Evolutionary conservation across 2,113 vertebrate species (phyloP).

Genomic region (Mobula hypostoma): DNA sequence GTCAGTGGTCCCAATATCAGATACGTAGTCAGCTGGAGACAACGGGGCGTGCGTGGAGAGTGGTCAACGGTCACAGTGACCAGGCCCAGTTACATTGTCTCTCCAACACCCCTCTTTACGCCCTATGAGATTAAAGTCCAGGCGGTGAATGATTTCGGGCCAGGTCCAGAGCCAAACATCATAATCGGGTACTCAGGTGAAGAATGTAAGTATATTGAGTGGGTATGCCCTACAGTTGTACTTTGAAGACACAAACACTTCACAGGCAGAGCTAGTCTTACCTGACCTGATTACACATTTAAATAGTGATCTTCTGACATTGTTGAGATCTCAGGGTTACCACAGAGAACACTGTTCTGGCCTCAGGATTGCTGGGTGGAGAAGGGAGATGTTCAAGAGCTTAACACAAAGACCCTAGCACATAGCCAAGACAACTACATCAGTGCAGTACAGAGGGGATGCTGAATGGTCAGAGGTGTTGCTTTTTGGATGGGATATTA

Average conservation of each 20-base stretch:
- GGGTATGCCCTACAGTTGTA: neutral
- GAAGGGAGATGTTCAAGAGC: neutral
- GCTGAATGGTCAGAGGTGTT: neutral
- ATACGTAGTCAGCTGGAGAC: slow-evolving; percentile 79
- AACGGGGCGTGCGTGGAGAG: slow-evolving; percentile 61
- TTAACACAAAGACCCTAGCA: neutral
- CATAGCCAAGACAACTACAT: neutral
- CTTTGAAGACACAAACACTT: neutral
- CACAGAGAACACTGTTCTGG: neutral
- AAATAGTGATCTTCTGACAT: neutral
- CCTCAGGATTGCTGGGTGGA: neutral
- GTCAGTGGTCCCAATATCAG: slow-evolving; percentile 75
- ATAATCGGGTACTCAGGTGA: slow-evolving; percentile 84
- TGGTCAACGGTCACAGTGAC: slow-evolving; percentile 74
- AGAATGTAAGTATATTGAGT: slow-evolving; percentile 74
- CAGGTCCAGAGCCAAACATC: slow-evolving; percentile 70
- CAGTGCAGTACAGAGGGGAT: neutral
- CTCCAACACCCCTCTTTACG: slow-evolving; percentile 74
- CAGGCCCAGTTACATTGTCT: slow-evolving; percentile 61
- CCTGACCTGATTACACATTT: neutral
- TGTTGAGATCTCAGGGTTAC: neutral
- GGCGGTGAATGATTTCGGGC: slow-evolving; percentile 80
- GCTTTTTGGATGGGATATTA: neutral
- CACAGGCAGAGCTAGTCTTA: neutral
- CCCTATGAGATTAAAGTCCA: slow-evolving; percentile 90